A percentile compares a stretch with the other conserved stretches of the same genome.
phyloP scores from a whole-genome alignment of 2,888 invertebrate species.

The Leptinotarsa rubiginosa region DNA sequence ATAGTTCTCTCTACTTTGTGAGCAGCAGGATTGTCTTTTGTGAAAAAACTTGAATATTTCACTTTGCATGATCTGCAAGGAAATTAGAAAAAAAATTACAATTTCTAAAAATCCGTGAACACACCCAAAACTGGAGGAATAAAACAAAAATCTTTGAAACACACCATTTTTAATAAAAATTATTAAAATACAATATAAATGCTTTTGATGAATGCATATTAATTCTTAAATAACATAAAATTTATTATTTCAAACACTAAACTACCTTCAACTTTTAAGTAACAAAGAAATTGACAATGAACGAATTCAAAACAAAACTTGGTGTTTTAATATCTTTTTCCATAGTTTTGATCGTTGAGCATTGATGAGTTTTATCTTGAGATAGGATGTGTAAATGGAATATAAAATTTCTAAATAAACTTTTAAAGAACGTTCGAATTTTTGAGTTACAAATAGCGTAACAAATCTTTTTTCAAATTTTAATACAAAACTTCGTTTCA shows the following conservation, averaged over 20 bases:
- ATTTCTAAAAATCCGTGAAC: neutral
- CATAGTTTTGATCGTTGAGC: conserved; percentile 47
- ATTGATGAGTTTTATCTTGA: conserved; percentile 35
- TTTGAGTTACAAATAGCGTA: conserved; percentile 6
- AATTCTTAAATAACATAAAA: conserved; percentile 45
- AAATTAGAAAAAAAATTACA: neutral
- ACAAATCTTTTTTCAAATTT: conserved; percentile 22
- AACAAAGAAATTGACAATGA: conserved; percentile 42
- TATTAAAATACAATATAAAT: conserved; percentile 77
- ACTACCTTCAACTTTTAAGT: conserved; percentile 47
- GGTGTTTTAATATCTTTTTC: conserved; percentile 34
- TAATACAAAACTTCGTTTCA: conserved; percentile 1
- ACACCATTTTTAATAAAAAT: conserved; percentile 81
- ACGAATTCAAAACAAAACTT: conserved; percentile 39
- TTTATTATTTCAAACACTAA: conserved; percentile 49
- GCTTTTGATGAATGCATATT: conserved; percentile 64
- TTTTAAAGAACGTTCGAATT: neutral
- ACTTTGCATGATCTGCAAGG: too few relatives aligned
- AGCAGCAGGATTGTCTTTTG: too few relatives aligned
- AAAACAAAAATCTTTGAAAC: conserved; percentile 65
- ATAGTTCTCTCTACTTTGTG: too few relatives aligned
- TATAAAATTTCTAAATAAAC: conserved; percentile 23
- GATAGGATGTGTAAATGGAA: conserved; percentile 31
- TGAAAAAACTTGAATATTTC: too few relatives aligned
- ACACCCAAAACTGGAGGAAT: conserved; percentile 20